Evolutionary conservation across 2,113 vertebrate species (phyloP).

Genomic region (Eudyptes chrysolophus): DNA sequence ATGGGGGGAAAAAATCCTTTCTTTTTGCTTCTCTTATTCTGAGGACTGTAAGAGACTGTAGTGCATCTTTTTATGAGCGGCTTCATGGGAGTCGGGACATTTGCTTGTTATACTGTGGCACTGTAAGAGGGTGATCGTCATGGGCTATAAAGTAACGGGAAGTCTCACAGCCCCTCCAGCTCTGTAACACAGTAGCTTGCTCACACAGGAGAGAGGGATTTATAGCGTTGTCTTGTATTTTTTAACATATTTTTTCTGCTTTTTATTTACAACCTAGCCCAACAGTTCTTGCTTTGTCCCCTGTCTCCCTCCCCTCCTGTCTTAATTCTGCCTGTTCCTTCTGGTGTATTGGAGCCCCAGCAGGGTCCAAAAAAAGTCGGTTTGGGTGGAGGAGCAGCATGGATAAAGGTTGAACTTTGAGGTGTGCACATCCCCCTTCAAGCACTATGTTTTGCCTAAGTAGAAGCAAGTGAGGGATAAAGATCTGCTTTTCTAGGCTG

Average conservation of each 20-base stretch:
- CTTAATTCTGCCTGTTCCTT: not conserved
- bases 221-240: conserved; percentile 48
- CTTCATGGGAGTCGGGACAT: conserved; percentile 51
- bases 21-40: not conserved
- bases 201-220: conserved; percentile 41
- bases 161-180: conserved; percentile 58
- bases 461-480: not conserved
- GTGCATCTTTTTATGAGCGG: conserved; percentile 27
- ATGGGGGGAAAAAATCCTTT: not conserved
- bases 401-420: not conserved
- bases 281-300: conserved; percentile 2
- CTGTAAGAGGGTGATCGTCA: conserved; percentile 44
- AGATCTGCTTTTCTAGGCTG: not conserved
- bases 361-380: not conserved
- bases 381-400: not conserved
- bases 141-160: conserved; percentile 52
- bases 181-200: conserved; percentile 6
- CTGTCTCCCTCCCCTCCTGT: not conserved
- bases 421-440: not conserved
- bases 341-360: not conserved
- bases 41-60: not conserved
- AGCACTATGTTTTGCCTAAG: not conserved
- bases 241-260: conserved; percentile 46
- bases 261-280: conserved; percentile 42
- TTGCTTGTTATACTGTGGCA: conserved; percentile 57